A percentile compares a stretch with the other conserved stretches of the same genome.
phyloP scores from a whole-genome alignment of 2,888 invertebrate genomes.

The Eumerus sabulonum region DNA sequence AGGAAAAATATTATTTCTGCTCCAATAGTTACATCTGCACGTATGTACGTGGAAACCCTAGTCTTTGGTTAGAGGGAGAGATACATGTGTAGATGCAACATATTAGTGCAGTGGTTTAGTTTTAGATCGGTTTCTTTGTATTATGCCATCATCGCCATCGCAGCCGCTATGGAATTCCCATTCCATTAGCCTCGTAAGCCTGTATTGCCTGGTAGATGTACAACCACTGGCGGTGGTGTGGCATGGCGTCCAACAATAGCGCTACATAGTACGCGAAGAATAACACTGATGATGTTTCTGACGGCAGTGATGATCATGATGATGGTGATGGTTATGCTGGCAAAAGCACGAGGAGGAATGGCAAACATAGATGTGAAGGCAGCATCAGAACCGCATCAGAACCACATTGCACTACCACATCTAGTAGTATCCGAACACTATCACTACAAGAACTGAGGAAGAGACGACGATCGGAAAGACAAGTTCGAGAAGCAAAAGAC shows the following conservation, averaged over 20 bases:
- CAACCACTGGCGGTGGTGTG: not conserved
- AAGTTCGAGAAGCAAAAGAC: no score
- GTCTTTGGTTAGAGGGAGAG: conserved; percentile 14
- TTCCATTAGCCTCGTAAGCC: conserved; percentile 68
- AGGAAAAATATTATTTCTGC: conserved; percentile 69
- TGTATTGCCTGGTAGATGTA: not conserved
- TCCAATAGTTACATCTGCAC: conserved; percentile 68
- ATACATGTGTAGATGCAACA: conserved; percentile 29
- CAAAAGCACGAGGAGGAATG: conserved; percentile 42
- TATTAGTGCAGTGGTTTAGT: conserved; percentile 57
- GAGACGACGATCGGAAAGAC: no score
- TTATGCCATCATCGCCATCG: conserved; percentile 61
- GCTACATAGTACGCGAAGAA: no score
- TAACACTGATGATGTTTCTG: not conserved
- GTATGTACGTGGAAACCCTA: conserved; percentile 14
- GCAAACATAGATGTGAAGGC: conserved; percentile 36
- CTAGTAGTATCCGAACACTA: no score
- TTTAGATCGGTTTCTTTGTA: conserved; percentile 53
- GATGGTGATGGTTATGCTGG: conserved; percentile 36
- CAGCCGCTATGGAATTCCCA: conserved; percentile 62
- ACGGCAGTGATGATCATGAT: conserved; percentile 27
- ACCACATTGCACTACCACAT: no score
- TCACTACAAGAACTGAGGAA: no score
- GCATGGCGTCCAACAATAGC: no score
- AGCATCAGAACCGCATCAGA: conserved; percentile 17